Percentiles rank a stretch among this genome's conserved stretches.
phyloP scores from a whole-genome alignment of 2,797 vertebrate species.

The Intellagama lesueurii region DNA sequence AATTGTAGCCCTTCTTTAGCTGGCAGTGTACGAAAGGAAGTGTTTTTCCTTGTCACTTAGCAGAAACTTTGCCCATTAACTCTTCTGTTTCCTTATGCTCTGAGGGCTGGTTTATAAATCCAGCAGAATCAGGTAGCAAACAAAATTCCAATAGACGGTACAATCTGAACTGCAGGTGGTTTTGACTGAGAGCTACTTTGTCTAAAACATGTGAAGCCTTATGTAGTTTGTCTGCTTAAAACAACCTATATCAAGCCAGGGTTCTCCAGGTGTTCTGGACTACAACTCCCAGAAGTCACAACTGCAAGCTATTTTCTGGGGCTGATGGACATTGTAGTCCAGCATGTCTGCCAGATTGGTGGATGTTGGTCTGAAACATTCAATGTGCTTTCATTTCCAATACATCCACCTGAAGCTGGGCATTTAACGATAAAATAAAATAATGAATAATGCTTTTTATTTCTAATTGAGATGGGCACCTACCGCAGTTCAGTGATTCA shows the following conservation, averaged over 20 bases:
- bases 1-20: conserved; percentile 7
- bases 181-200: background rate
- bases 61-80: conserved; percentile 20
- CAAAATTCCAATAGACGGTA: too few relatives aligned
- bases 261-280: background rate
- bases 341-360: background rate
- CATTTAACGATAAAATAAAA: background rate
- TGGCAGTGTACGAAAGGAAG: background rate
- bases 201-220: background rate
- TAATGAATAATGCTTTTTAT: too few relatives aligned
- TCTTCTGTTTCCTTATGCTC: background rate
- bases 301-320: background rate
- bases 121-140: background rate
- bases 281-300: background rate
- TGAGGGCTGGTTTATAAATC: background rate
- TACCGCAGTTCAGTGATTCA: too few relatives aligned
- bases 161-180: background rate
- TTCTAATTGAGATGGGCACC: too few relatives aligned
- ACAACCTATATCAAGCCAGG: background rate
- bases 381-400: background rate
- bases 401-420: background rate
- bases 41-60: background rate
- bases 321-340: background rate
- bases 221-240: background rate
- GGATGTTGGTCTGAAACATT: background rate